Evolutionary conservation across 2,888 invertebrate genomes (phyloP).

Genomic region (Rhagonycha fulva): DNA sequence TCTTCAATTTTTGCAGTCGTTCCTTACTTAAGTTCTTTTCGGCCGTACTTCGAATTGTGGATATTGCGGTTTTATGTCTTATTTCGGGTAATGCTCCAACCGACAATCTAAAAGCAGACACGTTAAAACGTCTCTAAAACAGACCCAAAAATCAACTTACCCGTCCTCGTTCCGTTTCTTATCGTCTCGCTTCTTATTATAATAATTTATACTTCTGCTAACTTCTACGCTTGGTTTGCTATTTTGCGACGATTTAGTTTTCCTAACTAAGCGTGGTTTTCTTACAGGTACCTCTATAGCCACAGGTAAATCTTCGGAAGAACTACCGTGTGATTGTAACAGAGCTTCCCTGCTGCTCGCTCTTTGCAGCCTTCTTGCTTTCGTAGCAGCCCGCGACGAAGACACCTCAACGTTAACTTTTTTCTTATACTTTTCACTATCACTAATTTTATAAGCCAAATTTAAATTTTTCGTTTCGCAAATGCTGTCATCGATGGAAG

Average conservation of each 20-base stretch:
- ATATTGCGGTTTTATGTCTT: slow-evolving; percentile 55
- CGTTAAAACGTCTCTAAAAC: neutral
- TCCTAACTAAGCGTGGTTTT: slow-evolving; percentile 52
- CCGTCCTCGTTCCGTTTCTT: slow-evolving; percentile 41
- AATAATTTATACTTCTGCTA: slow-evolving; percentile 36
- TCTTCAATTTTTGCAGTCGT: slow-evolving; percentile 40
- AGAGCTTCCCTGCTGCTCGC: slow-evolving; percentile 58
- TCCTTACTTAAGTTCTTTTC: slow-evolving; percentile 50
- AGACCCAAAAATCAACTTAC: slow-evolving; percentile 32
- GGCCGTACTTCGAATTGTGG: slow-evolving; percentile 54
- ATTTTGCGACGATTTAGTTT: slow-evolving; percentile 48
- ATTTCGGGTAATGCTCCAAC: slow-evolving; percentile 52
- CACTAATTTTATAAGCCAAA: slow-evolving; percentile 2
- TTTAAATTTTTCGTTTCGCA: slow-evolving; percentile 33
- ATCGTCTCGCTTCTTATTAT: slow-evolving; percentile 32
- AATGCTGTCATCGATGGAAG: slow-evolving; percentile 51
- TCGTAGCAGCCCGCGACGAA: slow-evolving; percentile 45
- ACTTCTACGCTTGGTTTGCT: slow-evolving; percentile 36
- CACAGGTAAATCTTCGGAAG: slow-evolving; percentile 57
- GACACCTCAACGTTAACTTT: slow-evolving; percentile 29
- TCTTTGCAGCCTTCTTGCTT: slow-evolving; percentile 56
- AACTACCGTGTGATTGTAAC: slow-evolving; percentile 57
- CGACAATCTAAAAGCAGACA: slow-evolving; percentile 40
- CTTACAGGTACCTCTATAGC: slow-evolving; percentile 46
- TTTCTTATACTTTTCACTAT: slow-evolving; percentile 21